These are phyloP conservation scores for Bucorvus abyssinicus DNA, from an alignment of 2,797 vertebrate genomes.

Conservation along the genomic window DNA sequence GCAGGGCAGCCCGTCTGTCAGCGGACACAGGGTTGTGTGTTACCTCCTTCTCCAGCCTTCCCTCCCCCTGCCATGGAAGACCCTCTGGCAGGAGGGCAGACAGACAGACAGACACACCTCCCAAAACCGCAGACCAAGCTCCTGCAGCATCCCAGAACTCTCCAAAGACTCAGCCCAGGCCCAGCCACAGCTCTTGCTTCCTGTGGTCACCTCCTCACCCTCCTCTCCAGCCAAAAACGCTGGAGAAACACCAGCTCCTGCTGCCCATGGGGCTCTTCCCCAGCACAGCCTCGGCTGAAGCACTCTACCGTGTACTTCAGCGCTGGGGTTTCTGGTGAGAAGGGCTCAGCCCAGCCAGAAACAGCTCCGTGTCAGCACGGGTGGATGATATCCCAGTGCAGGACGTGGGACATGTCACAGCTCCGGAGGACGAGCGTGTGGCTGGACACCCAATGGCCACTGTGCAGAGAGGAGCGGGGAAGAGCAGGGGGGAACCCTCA, in stretches of 20 bases:
- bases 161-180: not conserved
- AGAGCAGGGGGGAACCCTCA: not conserved
- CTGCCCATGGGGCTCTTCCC: not conserved
- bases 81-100: not conserved
- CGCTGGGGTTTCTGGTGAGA: not conserved
- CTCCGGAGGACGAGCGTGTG: fast-evolving
- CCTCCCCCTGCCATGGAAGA: not conserved
- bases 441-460: not conserved
- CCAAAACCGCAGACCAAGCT: not conserved
- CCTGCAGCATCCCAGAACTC: not conserved
- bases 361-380: fast-evolving
- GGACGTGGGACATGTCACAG: not conserved
- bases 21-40: fast-evolving
- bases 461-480: not conserved
- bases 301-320: not conserved
- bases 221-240: not conserved
- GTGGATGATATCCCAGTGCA: fast-evolving
- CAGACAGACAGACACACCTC: not conserved
- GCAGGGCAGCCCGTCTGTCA: not conserved
- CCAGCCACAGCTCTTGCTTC: not conserved
- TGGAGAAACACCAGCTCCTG: not conserved
- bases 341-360: not conserved
- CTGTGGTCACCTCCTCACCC: fast-evolving
- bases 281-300: fast-evolving
- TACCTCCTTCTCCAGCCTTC: not conserved